phyloP scores from a whole-genome alignment of 1,140 invertebrate genomes.

The Heliothis virescens region DNA sequence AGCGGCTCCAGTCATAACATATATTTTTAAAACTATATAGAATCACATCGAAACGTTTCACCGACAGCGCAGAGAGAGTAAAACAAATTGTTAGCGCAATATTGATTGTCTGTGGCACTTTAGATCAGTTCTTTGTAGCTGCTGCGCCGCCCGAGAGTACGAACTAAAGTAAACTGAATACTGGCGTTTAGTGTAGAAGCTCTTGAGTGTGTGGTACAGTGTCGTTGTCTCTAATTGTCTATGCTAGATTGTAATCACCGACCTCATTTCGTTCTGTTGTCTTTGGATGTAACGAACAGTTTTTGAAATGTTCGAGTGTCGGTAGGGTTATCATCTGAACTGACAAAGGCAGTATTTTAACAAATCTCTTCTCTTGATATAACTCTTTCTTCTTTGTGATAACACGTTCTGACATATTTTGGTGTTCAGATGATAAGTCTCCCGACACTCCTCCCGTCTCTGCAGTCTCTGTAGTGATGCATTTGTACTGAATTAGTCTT shows the following conservation, averaged over 20 bases:
- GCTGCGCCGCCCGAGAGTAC: slow-evolving; percentile 48
- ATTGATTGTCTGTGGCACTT: slow-evolving; percentile 62
- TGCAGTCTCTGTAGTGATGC: slow-evolving; percentile 7
- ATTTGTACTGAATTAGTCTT: slow-evolving; percentile 18
- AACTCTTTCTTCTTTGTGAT: not conserved
- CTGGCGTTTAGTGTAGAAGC: slow-evolving; percentile 65
- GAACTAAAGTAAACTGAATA: slow-evolving; percentile 48
- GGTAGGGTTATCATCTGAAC: slow-evolving; percentile 17
- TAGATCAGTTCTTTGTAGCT: slow-evolving; percentile 60
- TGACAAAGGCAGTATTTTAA: too few species aligned
- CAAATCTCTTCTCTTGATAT: not conserved
- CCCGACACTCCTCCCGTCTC: slow-evolving; percentile 11
- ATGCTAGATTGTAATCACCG: slow-evolving; percentile 38
- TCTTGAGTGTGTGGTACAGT: slow-evolving; percentile 67
- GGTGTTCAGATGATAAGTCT: slow-evolving; percentile 18
- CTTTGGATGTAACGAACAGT: not conserved
- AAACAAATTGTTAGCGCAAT: slow-evolving; percentile 44
- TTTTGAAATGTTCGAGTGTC: slow-evolving; percentile 20
- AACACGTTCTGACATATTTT: not conserved
- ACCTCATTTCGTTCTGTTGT: slow-evolving; percentile 25
- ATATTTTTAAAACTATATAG: slow-evolving; percentile 41
- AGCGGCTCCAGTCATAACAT: slow-evolving; percentile 11
- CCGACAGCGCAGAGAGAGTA: slow-evolving; percentile 52
- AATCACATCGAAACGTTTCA: slow-evolving; percentile 44
- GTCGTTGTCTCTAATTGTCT: slow-evolving; percentile 67